Percentiles rank a stretch among this genome's conserved stretches.
phyloP scores from a whole-genome alignment of 2,113 vertebrate genomes.

The Mirounga angustirostris region DNA sequence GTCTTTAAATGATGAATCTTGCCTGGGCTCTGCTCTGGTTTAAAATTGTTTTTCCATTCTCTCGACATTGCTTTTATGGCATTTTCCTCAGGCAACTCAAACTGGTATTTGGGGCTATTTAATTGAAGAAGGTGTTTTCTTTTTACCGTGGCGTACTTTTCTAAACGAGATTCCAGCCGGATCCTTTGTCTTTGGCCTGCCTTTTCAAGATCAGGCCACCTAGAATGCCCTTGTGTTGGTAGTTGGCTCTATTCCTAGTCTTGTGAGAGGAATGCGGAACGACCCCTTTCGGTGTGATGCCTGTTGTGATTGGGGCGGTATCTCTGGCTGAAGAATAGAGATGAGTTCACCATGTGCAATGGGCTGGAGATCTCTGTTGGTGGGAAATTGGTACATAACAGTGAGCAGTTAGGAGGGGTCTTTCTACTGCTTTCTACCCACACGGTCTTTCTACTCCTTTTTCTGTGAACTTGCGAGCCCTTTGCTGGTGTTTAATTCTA shows the following conservation, averaged over 20 bases:
- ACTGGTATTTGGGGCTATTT: conserved; percentile 32
- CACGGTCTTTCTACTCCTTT: neutral
- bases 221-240: neutral
- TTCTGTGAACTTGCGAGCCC: neutral
- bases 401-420: neutral
- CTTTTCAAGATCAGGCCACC: neutral
- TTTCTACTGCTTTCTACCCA: neutral
- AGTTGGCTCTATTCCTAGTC: neutral
- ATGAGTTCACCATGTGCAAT: neutral
- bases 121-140: conserved; percentile 34
- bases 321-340: neutral
- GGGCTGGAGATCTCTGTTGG: neutral
- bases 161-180: neutral
- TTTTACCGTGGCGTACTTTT: neutral
- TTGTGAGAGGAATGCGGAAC: conserved; percentile 16
- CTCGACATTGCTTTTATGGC: neutral
- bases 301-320: neutral
- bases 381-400: neutral
- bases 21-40: neutral
- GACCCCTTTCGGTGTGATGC: neutral
- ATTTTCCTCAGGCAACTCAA: neutral
- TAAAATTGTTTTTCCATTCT: neutral
- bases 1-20: conserved; percentile 22
- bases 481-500: conserved; percentile 22
- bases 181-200: neutral